A percentile compares a stretch with the other conserved stretches of the same genome.
These are phyloP conservation scores for Cheilosia grossa DNA, from an alignment of 2,888 invertebrate species.

Conservation along the genomic window DNA sequence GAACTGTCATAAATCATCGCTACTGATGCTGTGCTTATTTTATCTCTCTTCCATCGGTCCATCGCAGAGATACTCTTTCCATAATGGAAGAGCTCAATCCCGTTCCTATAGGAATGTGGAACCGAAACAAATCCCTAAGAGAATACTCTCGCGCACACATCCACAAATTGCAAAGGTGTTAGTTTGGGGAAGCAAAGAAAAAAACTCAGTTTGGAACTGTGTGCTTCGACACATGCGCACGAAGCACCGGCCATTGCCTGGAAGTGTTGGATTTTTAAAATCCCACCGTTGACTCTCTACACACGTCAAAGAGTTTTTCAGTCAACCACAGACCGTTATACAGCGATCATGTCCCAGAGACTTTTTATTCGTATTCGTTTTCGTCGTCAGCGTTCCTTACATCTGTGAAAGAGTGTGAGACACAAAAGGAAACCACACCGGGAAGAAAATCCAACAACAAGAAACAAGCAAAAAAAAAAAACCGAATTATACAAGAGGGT, in stretches of 20 bases:
- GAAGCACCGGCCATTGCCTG: slow-evolving; percentile 57
- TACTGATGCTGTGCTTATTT: slow-evolving; percentile 61
- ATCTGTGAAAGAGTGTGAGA: slow-evolving; percentile 48
- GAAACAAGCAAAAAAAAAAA: slow-evolving; percentile 19
- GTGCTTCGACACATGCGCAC: slow-evolving; percentile 59
- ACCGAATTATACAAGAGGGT: slow-evolving; percentile 45
- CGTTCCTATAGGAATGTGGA: slow-evolving; percentile 57
- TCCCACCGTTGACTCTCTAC: slow-evolving; percentile 47
- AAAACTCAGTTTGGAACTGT: slow-evolving; percentile 31
- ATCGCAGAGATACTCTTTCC: neutral
- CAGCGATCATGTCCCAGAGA: slow-evolving; percentile 79
- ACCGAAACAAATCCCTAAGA: slow-evolving; percentile 59
- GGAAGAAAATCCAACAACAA: slow-evolving; percentile 5
- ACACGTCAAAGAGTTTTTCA: slow-evolving; percentile 75
- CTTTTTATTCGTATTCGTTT: slow-evolving; percentile 66
- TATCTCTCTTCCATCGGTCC: slow-evolving; percentile 33
- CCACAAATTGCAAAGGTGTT: slow-evolving; percentile 20
- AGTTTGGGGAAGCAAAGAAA: slow-evolving; percentile 10
- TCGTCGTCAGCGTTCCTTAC: slow-evolving; percentile 51
- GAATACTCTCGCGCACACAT: slow-evolving; percentile 47
- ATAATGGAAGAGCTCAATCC: slow-evolving; percentile 22
- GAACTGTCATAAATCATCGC: slow-evolving; percentile 83
- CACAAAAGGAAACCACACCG: neutral
- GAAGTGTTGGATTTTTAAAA: slow-evolving; percentile 57
- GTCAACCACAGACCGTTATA: slow-evolving; percentile 81